These are phyloP conservation scores for Tipula confusa DNA, from an alignment of 2,888 invertebrate genomes.

Conservation along the genomic window DNA sequence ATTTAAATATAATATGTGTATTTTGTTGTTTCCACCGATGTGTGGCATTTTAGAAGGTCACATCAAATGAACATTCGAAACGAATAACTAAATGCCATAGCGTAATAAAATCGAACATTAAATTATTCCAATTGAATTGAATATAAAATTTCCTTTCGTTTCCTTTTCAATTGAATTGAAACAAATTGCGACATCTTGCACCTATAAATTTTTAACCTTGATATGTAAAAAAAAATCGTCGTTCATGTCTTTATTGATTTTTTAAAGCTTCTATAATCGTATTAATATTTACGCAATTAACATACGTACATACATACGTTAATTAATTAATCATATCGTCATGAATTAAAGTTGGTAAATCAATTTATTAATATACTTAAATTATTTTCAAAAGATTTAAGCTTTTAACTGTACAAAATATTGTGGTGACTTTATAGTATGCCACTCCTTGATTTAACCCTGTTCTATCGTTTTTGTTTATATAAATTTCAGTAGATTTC, in stretches of 20 bases:
- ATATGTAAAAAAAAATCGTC: no score
- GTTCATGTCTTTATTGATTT: no score
- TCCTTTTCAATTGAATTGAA: not conserved
- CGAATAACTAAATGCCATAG: not conserved
- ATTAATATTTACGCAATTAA: no score
- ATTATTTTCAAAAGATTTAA: not conserved
- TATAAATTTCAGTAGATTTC: not conserved
- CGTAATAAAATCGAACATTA: not conserved
- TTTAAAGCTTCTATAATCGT: no score
- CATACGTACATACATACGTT: no score
- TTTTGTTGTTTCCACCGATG: not conserved
- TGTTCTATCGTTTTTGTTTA: not conserved
- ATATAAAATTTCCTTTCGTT: not conserved
- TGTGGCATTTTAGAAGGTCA: not conserved
- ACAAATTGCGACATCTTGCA: not conserved
- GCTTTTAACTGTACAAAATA: not conserved
- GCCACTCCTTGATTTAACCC: not conserved
- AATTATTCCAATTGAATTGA: not conserved
- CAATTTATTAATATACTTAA: no score
- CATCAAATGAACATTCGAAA: not conserved
- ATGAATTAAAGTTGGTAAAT: no score
- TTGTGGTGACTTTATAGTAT: not conserved
- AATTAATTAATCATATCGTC: no score
- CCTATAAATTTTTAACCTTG: not conserved
- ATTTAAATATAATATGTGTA: not conserved